These are phyloP conservation scores for Bugulina stolonifera DNA, from an alignment of 2,888 invertebrate species.

Conservation along the genomic window DNA sequence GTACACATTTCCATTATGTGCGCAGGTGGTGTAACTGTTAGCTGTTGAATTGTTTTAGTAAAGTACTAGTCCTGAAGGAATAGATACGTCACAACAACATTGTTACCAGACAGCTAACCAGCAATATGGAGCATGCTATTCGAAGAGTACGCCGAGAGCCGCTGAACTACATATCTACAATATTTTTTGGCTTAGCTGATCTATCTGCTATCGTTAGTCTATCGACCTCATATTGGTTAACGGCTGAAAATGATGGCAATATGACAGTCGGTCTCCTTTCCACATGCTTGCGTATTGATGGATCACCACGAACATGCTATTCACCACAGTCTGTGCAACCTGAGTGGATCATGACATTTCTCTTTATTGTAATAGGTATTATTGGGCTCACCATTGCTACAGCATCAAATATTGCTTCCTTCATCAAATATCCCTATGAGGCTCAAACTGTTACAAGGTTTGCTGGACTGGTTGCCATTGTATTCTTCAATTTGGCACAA, in stretches of 20 bases:
- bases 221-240: neutral
- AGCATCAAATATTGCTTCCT: neutral
- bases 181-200: slow-evolving; percentile 10
- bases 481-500: slow-evolving; percentile 26
- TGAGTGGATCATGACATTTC: slow-evolving; percentile 25
- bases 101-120: too few relatives aligned
- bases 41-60: neutral
- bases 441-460: slow-evolving; percentile 22
- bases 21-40: neutral
- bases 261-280: slow-evolving; percentile 14
- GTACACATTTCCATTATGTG: neutral
- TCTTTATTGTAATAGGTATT: slow-evolving; percentile 23
- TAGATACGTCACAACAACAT: too few relatives aligned
- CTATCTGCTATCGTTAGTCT: slow-evolving; percentile 14
- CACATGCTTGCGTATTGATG: neutral
- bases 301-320: neutral
- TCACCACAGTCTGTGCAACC: slow-evolving; percentile 15
- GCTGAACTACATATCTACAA: neutral
- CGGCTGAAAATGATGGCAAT: neutral
- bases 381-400: slow-evolving; percentile 22
- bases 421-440: slow-evolving; percentile 23
- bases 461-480: slow-evolving; percentile 23
- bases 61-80: too few relatives aligned
- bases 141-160: slow-evolving; percentile 10
- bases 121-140: slow-evolving; percentile 12